Base-by-base conservation (phyloP, 2,797 vertebrate species). In the Chloroceryle inda region DNA sequence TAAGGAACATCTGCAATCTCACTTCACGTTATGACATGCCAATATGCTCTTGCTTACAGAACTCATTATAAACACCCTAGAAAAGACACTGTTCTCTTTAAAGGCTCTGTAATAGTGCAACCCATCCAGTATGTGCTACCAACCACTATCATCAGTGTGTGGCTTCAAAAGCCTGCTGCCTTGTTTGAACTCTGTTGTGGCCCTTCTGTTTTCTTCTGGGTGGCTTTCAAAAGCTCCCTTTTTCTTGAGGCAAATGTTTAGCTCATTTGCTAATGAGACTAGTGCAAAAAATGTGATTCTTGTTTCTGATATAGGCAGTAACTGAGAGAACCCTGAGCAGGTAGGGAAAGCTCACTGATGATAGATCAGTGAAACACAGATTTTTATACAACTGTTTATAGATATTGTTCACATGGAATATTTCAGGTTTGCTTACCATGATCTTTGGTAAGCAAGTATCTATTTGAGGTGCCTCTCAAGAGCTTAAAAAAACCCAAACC, bases 221-320 rank as follows among this genome's bases (percentile, higher is more conserved):
- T 67, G 40, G 14, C 10, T 88, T 95, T 91, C 90, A 88, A 86
- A 78, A 69, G 68, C 62, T 91, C n/a, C 37, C 44, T 45, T 45
- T 74, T 58, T 63, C 83, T 93, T 71, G 8, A 55, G 37, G 35
- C 24, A 19, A 74, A 11, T 6, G 26, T 14, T 77, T 50, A 62
- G 42, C 37, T 37, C 13, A 17, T 74, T 69, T 69, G 13, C 35
- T 73, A 58, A 66, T 5, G 21, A 66, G 31, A 42, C 8, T 42
- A 90, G 84, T 1, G 6, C 58, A 90, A 64, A 75, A 72, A 74
- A 62, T 8, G 3, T 7, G 40, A 68, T 29, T 31, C 44, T 52
- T 63, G 7, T 64, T 29, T 38, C 55, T 5, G 4, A 5, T 21
- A 40, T 3, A 44, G 49, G 37, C 50, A 56, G 83, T 22, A 89